Conservation (phyloP, 2,113 vertebrate species). For the Puntigrus tetrazona region DNA sequence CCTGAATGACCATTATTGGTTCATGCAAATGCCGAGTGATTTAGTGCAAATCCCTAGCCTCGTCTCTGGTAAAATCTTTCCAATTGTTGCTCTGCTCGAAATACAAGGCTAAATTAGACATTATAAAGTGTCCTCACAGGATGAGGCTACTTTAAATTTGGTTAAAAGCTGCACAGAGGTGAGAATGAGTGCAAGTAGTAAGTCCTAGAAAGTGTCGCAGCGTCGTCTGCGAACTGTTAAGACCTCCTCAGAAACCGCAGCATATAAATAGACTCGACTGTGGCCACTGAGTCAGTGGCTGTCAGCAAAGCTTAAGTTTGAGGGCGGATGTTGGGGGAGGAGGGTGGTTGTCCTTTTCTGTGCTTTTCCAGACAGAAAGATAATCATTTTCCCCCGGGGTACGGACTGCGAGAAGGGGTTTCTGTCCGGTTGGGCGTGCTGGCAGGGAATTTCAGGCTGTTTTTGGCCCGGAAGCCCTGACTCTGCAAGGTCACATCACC, state of each 20-base stretch:
- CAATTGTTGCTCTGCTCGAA: neutral
- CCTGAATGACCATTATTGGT: conserved; percentile 4
- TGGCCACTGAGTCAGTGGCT: conserved; percentile 16
- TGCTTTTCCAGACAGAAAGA: conserved; percentile 27
- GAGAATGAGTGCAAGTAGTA: neutral
- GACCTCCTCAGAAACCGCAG: neutral
- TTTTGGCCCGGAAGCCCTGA: neutral
- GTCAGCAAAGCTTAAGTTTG: conserved; percentile 26
- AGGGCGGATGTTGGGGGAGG: neutral
- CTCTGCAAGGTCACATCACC: conserved; percentile 42
- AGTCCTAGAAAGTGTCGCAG: neutral
- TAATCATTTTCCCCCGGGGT: neutral
- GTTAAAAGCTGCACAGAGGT: neutral
- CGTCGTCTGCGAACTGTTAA: neutral
- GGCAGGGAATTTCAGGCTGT: conserved; percentile 7
- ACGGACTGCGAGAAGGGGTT: conserved; percentile 4
- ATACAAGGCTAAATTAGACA: conserved; percentile 6
- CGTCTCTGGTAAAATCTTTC: neutral
- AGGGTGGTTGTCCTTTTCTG: conserved; percentile 2
- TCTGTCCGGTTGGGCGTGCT: conserved; percentile 15
- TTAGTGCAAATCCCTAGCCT: conserved; percentile 1
- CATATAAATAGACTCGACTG: conserved; percentile 21
- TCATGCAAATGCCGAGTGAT: neutral
- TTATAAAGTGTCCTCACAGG: neutral
- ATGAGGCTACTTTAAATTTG: neutral